Conservation (phyloP, 2,797 vertebrate species). For the Crocidura indochinensis region DNA sequence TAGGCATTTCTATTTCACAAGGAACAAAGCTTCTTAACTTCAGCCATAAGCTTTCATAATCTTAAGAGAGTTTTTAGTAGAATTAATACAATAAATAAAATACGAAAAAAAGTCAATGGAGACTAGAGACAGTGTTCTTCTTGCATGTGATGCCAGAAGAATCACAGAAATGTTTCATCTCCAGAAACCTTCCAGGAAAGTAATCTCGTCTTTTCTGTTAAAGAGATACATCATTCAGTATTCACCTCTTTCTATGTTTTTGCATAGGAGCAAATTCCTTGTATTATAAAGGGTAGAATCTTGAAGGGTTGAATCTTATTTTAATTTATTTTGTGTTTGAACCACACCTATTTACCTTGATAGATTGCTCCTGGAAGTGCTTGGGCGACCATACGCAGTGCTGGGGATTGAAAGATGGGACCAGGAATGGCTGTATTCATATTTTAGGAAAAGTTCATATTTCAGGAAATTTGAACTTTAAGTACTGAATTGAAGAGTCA, state of each 20-base stretch:
- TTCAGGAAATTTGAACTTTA: slow-evolving; percentile 64
- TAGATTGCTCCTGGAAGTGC: neutral
- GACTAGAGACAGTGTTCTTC: neutral
- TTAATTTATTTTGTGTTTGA: neutral
- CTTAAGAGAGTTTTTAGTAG: slow-evolving; percentile 53
- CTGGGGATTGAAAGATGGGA: neutral
- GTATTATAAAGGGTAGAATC: neutral
- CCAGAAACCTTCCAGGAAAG: slow-evolving; percentile 1
- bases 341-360: neutral
- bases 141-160: slow-evolving; percentile 11
- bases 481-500: slow-evolving; percentile 46
- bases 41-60: slow-evolving; percentile 42
- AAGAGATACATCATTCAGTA: neutral
- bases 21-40: slow-evolving; percentile 48
- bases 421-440: neutral
- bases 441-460: no score
- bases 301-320: neutral
- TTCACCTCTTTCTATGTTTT: neutral
- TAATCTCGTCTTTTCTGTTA: slow-evolving; percentile 55
- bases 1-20: slow-evolving; percentile 43
- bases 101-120: neutral
- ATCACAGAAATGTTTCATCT: slow-evolving; percentile 32
- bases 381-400: neutral
- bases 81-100: slow-evolving; percentile 28
- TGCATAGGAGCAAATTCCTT: slow-evolving; percentile 9